Conservation (phyloP, 2,113 vertebrate species). For the Puntigrus tetrazona region DNA sequence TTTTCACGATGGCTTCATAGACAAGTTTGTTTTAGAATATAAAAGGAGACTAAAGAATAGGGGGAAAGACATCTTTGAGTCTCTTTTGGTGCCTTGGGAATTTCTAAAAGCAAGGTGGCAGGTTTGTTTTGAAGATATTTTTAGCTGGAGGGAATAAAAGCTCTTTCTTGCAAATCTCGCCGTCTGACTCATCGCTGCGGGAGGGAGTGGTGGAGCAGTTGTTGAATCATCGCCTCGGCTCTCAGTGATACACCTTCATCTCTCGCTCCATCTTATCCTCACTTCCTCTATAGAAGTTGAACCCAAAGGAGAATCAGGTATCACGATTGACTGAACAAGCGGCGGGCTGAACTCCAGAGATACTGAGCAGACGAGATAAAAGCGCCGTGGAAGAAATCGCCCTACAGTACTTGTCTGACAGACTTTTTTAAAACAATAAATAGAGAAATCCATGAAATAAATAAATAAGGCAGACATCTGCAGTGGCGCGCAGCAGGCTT, state of each 20-base stretch:
- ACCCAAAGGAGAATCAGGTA: slow-evolving; percentile 7
- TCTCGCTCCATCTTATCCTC: background rate
- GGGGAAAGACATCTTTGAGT: background rate
- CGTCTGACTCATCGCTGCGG: slow-evolving; percentile 23
- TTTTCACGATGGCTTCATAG: background rate
- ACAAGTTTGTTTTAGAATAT: background rate
- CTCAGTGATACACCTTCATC: background rate
- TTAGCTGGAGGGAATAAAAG: slow-evolving; percentile 37
- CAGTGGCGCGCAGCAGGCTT: background rate
- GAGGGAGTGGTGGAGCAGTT: background rate
- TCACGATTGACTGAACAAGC: slow-evolving; percentile 20
- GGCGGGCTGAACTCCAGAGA: background rate
- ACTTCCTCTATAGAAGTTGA: background rate
- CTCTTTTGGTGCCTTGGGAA: background rate
- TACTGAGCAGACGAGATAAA: background rate
- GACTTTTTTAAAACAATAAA: background rate
- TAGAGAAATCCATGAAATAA: background rate
- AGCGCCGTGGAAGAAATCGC: background rate
- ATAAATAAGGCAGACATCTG: slow-evolving; percentile 20
- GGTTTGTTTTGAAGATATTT: slow-evolving; percentile 33
- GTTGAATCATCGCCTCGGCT: background rate
- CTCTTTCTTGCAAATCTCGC: slow-evolving; percentile 23
- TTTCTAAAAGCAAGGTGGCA: slow-evolving; percentile 7
- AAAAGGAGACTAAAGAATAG: background rate
- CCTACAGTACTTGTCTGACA: background rate